Conservation (phyloP, 2,888 invertebrate genomes). For the Allophyes oxyacanthae region DNA sequence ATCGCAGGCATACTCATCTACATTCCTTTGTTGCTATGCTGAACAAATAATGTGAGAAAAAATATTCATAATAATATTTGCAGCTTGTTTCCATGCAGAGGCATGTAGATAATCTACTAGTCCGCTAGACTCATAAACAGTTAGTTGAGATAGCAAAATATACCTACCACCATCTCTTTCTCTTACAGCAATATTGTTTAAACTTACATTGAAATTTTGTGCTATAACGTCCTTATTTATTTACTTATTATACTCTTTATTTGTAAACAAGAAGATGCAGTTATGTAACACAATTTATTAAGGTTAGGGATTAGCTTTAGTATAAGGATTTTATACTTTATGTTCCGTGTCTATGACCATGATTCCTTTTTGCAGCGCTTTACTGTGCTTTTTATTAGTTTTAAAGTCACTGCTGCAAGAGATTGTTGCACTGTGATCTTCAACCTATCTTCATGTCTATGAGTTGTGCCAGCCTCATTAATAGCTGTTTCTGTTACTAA, state of each 20-base stretch:
- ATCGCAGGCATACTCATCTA: neutral
- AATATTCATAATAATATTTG: neutral
- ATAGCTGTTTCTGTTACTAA: constrained; percentile 2
- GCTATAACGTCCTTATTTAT: too few species aligned
- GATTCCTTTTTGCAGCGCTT: neutral
- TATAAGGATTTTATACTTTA: too few species aligned
- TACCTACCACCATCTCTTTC: too few species aligned
- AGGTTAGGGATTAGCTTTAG: too few species aligned
- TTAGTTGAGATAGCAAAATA: neutral
- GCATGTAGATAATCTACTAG: too few species aligned
- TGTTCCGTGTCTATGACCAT: too few species aligned
- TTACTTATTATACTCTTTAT: too few species aligned
- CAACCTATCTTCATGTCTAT: constrained; percentile 31
- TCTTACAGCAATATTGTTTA: too few species aligned
- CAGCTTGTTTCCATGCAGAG: neutral
- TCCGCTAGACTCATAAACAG: neutral
- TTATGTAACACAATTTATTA: too few species aligned
- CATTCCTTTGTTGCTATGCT: neutral
- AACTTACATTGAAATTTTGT: too few species aligned
- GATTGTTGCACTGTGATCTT: constrained; percentile 38
- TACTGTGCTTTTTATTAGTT: constrained; percentile 11
- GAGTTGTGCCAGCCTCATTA: constrained; percentile 30
- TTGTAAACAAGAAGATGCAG: too few species aligned
- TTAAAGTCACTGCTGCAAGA: constrained; percentile 27
- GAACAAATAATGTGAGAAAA: constrained; percentile 2